Evolutionary conservation across 2,113 vertebrate genomes (phyloP), one percentile per base, ranked within the genome.

Genomic region (Monarcha castaneiventris): DNA sequence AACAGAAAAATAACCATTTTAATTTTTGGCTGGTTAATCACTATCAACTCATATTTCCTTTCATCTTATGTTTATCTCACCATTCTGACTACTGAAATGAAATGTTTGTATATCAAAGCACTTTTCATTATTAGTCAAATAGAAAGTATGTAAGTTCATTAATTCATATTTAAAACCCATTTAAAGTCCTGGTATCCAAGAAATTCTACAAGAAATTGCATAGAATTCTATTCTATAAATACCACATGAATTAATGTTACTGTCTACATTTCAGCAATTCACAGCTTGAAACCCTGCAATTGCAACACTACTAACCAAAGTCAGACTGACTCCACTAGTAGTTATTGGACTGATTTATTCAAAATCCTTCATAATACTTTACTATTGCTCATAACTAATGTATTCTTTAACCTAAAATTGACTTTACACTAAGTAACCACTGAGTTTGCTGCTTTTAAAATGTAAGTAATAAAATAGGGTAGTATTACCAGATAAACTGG

Each of bases 401-500:
- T 39, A 44, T 61, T 84, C 52, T 74, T 91, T 74, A 92, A 68
- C 39, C 44, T 68, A 71, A 84, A 93, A 67, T 9, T 81, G 74
- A 79, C 72, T 84, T 74, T 69, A 52, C 3, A 16, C n/a, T 23
- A 68, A 76, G 35, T 17, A 35, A 72, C 41, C 55, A 27, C 30
- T 13, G 16, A 11, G 11, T 66, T 68, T 52, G 32, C 13, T 61
- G 16, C 56, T 74, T 94, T 66, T 69, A 69, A 91, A 94, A 81
- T 3, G 13, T 7, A 84, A n/a, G n/a, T 59, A 79, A 79, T 33
- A 74, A 88, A 93, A 80, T 0, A 88, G 13, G 29, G 55, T 37
- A 68, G 92, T 7, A 67, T 41, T 91, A 94, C 90, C 72, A 92
- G 92, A 95, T 59, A 46, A 92, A 96, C 81, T 61, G 61, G 94